Evolutionary conservation across 2,888 invertebrate genomes (phyloP), one percentile per base, ranked within the genome.

Genomic region (Eurytoma californica): DNA sequence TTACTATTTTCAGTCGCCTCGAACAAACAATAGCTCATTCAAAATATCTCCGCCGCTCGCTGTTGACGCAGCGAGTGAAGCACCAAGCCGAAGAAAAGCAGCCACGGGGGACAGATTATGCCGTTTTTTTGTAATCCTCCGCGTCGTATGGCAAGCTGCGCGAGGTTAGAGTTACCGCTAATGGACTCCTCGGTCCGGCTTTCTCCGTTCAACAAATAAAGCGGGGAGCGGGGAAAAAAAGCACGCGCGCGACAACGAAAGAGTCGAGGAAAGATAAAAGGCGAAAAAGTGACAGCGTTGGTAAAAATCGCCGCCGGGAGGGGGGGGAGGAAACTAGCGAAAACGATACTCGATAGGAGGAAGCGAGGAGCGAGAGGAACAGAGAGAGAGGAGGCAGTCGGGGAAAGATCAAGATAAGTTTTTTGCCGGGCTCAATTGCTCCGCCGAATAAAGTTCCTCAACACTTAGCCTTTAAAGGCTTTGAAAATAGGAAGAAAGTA

Each of bases 121-220:
- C 75, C 39, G n/a, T 77, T 77, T 77, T 77, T 78, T 78, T 57
- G 20, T 69, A 72, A 72, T 68, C 30, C 24, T 12, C 57, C 39
- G 16, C 24, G 13, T 39, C 18, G 39, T 18, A 18, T 39, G 4
- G 18, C 39, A 13, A 47, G 18, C 47, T 13, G 49, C 30, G 16
- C 68, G 28, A 13, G 73, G 61, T 73, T 78, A 73, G 68, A 68
- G 78, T 73, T 78, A 78, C 73, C 78, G 28, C 78, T 78, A 78
- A 78, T 78, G 78, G 78, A 69, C 68, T 72, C 30, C 20, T 78
- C 55, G 4, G 30, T 47, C 55, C 57, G 14, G 5, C 18, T 39
- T 30, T 16, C 53, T 57, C 16, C 66, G 57, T 67, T 74, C 20
- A 30, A 47, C 69, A 68, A 72, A 77, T 57, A 70, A 13, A 77